These are phyloP conservation scores for Mormyrops attenuatus DNA, from an alignment of 2,797 vertebrate genomes.

Conservation along the genomic window DNA sequence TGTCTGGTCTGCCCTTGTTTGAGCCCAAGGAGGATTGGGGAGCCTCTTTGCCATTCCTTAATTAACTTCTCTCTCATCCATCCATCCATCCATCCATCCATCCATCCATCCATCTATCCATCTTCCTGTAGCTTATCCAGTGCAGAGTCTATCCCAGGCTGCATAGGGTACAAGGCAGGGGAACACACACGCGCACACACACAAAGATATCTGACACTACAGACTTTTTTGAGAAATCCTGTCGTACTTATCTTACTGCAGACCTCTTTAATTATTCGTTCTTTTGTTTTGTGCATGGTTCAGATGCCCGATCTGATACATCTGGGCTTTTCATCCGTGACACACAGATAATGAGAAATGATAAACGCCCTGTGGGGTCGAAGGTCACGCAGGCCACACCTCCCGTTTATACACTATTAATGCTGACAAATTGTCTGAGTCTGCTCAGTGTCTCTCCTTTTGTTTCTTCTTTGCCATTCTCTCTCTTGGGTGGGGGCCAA, in stretches of 20 bases:
- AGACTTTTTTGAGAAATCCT: background rate
- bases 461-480: background rate
- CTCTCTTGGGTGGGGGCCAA: conserved; percentile 10
- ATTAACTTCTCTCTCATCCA: background rate
- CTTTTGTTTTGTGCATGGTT: background rate
- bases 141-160: background rate
- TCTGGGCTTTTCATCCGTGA: background rate
- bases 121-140: background rate
- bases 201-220: background rate
- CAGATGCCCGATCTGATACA: background rate
- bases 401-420: background rate
- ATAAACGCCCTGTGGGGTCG: conserved; percentile 10
- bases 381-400: conserved; percentile 9
- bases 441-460: background rate
- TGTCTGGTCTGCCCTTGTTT: background rate
- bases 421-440: conserved; percentile 21
- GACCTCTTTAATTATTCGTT: background rate
- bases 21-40: background rate
- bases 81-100: background rate
- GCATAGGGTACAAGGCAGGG: background rate
- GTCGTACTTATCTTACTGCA: background rate
- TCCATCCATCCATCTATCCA: background rate
- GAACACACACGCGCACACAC: background rate
- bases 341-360: background rate
- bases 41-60: background rate